phyloP scores from a whole-genome alignment of 2,113 vertebrate genomes.

The Toxotes jaculatrix region DNA sequence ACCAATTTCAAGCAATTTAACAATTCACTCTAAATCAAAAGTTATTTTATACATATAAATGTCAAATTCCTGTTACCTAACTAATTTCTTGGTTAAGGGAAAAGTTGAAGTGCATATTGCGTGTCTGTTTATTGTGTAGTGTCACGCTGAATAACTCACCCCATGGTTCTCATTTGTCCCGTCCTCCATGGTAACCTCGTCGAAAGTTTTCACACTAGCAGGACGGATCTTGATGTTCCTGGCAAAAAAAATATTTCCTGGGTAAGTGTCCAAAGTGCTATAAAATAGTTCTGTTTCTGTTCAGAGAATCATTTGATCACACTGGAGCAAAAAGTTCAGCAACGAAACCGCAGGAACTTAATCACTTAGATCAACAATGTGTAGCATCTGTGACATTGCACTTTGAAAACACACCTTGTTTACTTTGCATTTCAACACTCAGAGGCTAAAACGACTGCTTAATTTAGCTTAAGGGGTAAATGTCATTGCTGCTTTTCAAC shows the following conservation, averaged over 20 bases:
- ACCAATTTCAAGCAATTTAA: neutral
- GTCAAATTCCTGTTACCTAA: neutral
- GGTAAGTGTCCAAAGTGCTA: slow-evolving; percentile 32
- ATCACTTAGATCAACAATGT: slow-evolving; percentile 63
- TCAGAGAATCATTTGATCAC: slow-evolving; percentile 35
- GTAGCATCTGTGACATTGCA: slow-evolving; percentile 50
- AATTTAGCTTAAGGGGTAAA: slow-evolving; percentile 72
- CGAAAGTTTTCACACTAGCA: slow-evolving; percentile 91
- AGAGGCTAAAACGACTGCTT: slow-evolving; percentile 61
- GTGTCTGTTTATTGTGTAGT: slow-evolving; percentile 25
- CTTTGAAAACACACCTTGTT: slow-evolving; percentile 71
- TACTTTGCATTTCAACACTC: slow-evolving; percentile 68
- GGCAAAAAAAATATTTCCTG: slow-evolving; percentile 46
- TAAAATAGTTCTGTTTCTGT: slow-evolving; percentile 15
- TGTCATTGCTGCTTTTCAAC: slow-evolving; percentile 78
- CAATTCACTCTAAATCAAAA: neutral
- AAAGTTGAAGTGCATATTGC: neutral
- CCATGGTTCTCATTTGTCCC: slow-evolving; percentile 83
- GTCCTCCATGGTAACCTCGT: slow-evolving; percentile 88
- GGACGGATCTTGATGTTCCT: slow-evolving; percentile 89
- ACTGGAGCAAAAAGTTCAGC: slow-evolving; percentile 32
- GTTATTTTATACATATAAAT: neutral
- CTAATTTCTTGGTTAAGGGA: neutral
- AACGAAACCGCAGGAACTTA: slow-evolving; percentile 63
- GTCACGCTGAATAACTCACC: slow-evolving; percentile 77